Evolutionary conservation across 2,888 invertebrate species (phyloP), one percentile per base, ranked within the genome.

Genomic region (Beris chalybata): DNA sequence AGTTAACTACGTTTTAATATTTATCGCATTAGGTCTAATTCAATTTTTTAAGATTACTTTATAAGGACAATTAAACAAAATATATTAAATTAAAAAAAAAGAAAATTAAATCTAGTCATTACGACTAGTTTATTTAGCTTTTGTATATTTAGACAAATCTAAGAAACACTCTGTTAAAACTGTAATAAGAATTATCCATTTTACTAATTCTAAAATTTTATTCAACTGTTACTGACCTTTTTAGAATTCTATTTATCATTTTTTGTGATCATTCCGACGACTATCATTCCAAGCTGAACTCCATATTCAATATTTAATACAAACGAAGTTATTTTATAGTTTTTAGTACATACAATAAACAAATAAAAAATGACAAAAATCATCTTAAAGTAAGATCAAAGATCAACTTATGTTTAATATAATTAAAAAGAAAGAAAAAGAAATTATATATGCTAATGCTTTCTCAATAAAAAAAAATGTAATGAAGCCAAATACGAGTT

Each of bases 1-100:
- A 69, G 72, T 74, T 63, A 80, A 77, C 72, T 72, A 75, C 48
- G 66, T 73, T 65, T 72, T 80, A 70, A 69, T 80, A 65, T 67
- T 78, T 64, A 68, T 78, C 64, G 72, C 76, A 67, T 72, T 74
- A 67, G 69, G 72, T 69, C 65, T 77, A 63, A 75, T 73, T 44
- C 44, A 61, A 32, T 65, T 65, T 57, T 31, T 57, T 13, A 50
- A 57, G 15, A 31, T 52, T 22, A 31, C 52, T 61, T 32, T 61
- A 31, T 61, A 38, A 59, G 32, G 38, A 11, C 2, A 30, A 30
- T 9, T 44, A 45, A 56, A 38, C 7, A 38, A 13, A 15, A 7
- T 7, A 56, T 31, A 12, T 43, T 56, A 56, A 30, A 43, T 38
- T 13, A n/a, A 43, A 38, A 43, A 13, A 57, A n/a, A 45, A 7